Conservation (phyloP, 2,113 vertebrate species). For the Notothenia rossii region DNA sequence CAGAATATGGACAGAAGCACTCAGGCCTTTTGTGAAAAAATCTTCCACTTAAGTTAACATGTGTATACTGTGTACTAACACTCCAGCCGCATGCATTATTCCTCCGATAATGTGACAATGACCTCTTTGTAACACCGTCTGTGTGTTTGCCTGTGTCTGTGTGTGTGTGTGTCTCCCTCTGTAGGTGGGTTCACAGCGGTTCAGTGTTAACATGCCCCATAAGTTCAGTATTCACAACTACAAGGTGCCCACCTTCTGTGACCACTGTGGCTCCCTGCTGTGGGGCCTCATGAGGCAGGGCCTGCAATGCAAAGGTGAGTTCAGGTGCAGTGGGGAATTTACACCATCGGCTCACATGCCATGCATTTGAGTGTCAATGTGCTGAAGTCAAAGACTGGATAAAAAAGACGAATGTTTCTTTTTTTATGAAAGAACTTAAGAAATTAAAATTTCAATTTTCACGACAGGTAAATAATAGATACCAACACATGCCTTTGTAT, state of each 20-base stretch:
- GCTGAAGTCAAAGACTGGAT: not conserved
- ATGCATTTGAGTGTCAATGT: not conserved
- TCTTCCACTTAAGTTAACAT: not conserved
- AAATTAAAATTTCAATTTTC: not conserved
- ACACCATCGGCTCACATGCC: not conserved
- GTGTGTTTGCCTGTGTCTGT: conserved; percentile 8
- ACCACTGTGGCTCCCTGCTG: conserved; percentile 98
- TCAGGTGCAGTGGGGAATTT: conserved; percentile 3
- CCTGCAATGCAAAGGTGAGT: conserved; percentile 97
- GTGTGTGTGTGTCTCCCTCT: conserved; percentile 57
- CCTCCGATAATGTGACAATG: conserved; percentile 19
- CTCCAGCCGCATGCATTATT: conserved; percentile 31
- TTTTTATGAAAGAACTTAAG: not conserved
- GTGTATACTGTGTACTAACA: conserved; percentile 11
- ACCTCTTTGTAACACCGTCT: conserved; percentile 25
- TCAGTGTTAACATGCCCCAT: conserved; percentile 99
- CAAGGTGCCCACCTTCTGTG: conserved; percentile 99
- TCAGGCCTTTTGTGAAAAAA: not conserved
- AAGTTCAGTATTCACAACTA: conserved; percentile 99
- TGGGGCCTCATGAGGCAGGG: conserved; percentile 98
- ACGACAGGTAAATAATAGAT: not conserved
- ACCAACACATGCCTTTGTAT: not conserved
- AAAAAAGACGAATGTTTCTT: not conserved
- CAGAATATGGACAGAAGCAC: not conserved
- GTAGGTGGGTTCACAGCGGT: conserved; percentile 97